phyloP scores from a whole-genome alignment of 2,797 vertebrate species.

The Heterohyrax brucei region DNA sequence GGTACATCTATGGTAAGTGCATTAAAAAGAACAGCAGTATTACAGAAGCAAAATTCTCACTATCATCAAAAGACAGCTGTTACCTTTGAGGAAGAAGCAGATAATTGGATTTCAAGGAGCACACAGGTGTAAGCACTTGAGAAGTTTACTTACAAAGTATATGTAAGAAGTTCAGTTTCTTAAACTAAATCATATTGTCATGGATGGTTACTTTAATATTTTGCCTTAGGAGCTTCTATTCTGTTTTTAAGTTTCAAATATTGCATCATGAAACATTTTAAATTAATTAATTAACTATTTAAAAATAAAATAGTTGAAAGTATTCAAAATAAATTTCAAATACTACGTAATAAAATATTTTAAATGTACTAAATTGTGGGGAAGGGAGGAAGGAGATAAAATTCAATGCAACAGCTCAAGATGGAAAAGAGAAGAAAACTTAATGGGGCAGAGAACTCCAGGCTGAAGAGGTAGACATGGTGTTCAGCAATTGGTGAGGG shows the following conservation, averaged over 20 bases:
- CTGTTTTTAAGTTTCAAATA: neutral
- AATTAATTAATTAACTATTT: neutral
- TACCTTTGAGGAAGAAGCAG: neutral
- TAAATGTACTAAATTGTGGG: neutral
- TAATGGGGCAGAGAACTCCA: neutral
- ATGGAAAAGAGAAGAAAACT: neutral
- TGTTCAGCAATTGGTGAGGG: neutral
- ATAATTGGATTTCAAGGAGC: neutral
- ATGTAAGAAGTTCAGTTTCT: neutral
- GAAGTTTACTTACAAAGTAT: neutral
- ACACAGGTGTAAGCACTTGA: neutral
- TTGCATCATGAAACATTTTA: neutral
- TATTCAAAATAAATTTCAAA: neutral
- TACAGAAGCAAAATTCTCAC: neutral
- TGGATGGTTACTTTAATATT: neutral
- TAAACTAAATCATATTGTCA: neutral
- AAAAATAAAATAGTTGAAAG: slow-evolving; percentile 18
- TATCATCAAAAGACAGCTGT: neutral
- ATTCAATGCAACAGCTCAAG: neutral
- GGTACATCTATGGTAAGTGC: neutral
- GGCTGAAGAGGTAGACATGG: neutral
- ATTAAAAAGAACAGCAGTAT: neutral
- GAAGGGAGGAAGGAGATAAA: neutral
- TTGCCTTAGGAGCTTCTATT: neutral
- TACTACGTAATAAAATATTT: neutral